Evolutionary conservation across 2,797 vertebrate species (phyloP).

Genomic region (Momotus momota): DNA sequence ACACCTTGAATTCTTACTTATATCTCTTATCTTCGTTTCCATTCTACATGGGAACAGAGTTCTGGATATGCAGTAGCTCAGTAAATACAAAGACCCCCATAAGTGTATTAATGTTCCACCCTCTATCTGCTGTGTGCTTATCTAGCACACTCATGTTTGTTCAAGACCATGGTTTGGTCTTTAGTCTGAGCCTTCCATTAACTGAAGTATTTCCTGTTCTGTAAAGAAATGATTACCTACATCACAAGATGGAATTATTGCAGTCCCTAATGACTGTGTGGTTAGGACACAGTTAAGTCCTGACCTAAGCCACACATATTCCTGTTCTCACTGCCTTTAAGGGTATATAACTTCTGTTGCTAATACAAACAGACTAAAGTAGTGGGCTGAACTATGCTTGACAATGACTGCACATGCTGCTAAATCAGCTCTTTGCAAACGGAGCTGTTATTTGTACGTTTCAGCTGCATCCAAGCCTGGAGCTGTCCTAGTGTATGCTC

Average conservation of each 20-base stretch:
- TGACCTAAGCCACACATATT: not conserved
- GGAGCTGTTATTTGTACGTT: not conserved
- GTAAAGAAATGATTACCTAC: not conserved
- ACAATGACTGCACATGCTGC: not conserved
- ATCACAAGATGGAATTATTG: not conserved
- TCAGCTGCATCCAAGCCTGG: not conserved
- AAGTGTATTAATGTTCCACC: not conserved
- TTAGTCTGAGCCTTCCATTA: not conserved
- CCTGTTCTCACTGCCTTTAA: not conserved
- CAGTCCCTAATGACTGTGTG: not conserved
- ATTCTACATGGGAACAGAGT: not conserved
- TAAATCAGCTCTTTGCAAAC: not conserved
- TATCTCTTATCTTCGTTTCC: not conserved
- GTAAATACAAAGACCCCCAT: accelerated
- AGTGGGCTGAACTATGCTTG: not conserved
- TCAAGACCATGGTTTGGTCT: not conserved
- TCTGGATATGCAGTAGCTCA: not conserved
- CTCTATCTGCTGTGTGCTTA: not conserved
- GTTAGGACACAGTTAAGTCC: not conserved
- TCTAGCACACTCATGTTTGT: not conserved
- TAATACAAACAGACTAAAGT: not conserved
- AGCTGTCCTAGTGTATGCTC: not conserved
- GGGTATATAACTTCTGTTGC: not conserved
- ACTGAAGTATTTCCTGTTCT: not conserved
- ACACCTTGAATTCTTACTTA: not conserved